A percentile compares a stretch with the other conserved stretches of the same genome.
Evolutionary conservation across 2,797 vertebrate genomes (phyloP).

Genomic region (Periparus ater): DNA sequence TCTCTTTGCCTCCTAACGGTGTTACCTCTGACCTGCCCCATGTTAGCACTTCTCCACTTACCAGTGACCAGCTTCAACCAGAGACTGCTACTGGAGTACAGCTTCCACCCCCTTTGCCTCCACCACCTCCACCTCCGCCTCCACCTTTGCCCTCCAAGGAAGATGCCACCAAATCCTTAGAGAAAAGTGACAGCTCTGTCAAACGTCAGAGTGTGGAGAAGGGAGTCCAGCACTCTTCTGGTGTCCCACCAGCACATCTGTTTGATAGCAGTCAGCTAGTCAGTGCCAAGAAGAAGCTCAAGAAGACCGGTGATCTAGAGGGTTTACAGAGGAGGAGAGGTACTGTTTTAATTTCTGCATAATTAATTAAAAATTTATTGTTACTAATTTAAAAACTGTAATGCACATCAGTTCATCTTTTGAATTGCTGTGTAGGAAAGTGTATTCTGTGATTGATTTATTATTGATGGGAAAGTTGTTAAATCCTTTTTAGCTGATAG

Average conservation of each 20-base stretch:
- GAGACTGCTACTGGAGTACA: constrained; percentile 38
- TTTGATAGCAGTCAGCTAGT: constrained; percentile 95
- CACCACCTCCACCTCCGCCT: constrained; percentile 74
- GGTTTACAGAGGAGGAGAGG: constrained; percentile 90
- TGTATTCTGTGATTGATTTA: not conserved
- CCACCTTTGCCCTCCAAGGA: constrained; percentile 82
- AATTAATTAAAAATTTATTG: not conserved
- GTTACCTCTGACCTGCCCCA: constrained; percentile 67
- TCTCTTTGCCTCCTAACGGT: constrained; percentile 76
- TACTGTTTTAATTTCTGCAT: constrained; percentile 58
- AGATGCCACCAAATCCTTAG: constrained; percentile 64
- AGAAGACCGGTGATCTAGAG: constrained; percentile 88
- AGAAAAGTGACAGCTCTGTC: constrained; percentile 55
- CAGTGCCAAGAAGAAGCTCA: constrained; percentile 93
- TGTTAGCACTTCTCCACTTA: constrained; percentile 60
- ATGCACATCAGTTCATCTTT: not conserved
- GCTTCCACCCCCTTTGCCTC: constrained; percentile 62
- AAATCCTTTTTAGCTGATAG: not conserved
- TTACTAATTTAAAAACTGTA: not conserved
- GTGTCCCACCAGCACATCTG: constrained; percentile 86
- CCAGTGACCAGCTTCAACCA: constrained; percentile 39
- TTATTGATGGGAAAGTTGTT: not conserved
- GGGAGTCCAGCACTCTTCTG: constrained; percentile 74
- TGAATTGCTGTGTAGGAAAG: not conserved
- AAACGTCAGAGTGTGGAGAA: constrained; percentile 71